Evolutionary conservation across 1,140 invertebrate species (phyloP).

Genomic region (Glossosoma conforme): DNA sequence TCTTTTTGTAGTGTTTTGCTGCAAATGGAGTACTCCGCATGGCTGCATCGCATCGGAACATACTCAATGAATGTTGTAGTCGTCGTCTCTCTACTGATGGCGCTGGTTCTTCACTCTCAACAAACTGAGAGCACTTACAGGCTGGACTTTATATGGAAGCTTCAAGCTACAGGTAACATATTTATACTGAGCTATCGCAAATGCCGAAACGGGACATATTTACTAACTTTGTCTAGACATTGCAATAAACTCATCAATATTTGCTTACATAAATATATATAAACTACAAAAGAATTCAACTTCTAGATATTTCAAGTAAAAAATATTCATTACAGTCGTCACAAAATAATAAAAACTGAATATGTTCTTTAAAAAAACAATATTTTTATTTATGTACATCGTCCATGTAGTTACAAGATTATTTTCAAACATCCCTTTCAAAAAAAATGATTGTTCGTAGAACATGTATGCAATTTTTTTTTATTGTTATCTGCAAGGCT

Average conservation of each 20-base stretch:
- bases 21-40: constrained; percentile 2
- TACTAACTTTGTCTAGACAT: not conserved
- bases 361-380: no score
- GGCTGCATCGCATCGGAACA: constrained; percentile 32
- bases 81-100: constrained; percentile 46
- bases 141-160: constrained; percentile 91
- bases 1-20: not conserved
- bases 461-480: no score
- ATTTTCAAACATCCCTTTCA: not conserved
- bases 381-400: no score
- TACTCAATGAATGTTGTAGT: constrained; percentile 40
- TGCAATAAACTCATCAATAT: not conserved
- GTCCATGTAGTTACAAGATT: no score
- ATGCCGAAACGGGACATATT: not conserved
- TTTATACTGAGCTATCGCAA: no score
- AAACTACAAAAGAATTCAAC: no score
- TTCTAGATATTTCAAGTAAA: no score
- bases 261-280: no score
- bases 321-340: no score
- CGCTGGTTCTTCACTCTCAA: constrained; percentile 79
- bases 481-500: no score
- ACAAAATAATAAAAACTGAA: no score
- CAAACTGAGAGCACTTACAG: constrained; percentile 84
- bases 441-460: no score
- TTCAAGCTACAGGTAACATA: constrained; percentile 77